Evolutionary conservation across 2,113 vertebrate species (phyloP), one percentile per base, ranked within the genome.

Genomic region (Mobula hypostoma): DNA sequence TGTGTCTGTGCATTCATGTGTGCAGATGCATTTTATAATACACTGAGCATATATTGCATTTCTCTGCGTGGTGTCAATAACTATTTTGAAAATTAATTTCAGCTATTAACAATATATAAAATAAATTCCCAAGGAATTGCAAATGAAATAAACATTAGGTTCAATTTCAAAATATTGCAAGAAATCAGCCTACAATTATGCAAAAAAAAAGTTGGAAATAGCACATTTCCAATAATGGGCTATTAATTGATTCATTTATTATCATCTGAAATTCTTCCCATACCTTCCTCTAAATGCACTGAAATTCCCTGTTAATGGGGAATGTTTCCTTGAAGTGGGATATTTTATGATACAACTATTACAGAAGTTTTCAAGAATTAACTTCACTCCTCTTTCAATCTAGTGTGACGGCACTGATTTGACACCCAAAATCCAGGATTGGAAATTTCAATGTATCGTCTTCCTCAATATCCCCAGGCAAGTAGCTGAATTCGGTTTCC

Each of bases 401-500:
- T 96, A 98, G 97, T 98, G 97, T 96, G 97, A 98, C 95, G 97
- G 97, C 94, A 97, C 97, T 94, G 97, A 98, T 96, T 96, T 98
- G 95, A 98, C 97, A 95, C 96, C 97, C 96, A 98, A 98, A 96
- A 98, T 98, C 95, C 97, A 98, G 96, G 97, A 98, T 95, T 95
- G 97, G 96, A 98, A 98, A 96, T 97, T 98, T 96, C 97, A 98
- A 95, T 98, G 97, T 97, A 97, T 98, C 96, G 97, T 98, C 95
- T 98, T 98, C 97, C 97, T 98, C 97, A 98, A 98, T 95, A 98
- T 98, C 96, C 97, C 97, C 96, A 97, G 97, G 97, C 98, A 96
- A 97, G 85, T 19, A 32, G n/a, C 29, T 17, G 12, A 90, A 90
- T 32, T 90, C 1, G 32, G 7, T 90, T 66, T 63, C 29, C n/a